Percentiles rank a stretch among this genome's conserved stretches.
Evolutionary conservation across 1,140 invertebrate genomes (phyloP).

Genomic region (Euura lappo): DNA sequence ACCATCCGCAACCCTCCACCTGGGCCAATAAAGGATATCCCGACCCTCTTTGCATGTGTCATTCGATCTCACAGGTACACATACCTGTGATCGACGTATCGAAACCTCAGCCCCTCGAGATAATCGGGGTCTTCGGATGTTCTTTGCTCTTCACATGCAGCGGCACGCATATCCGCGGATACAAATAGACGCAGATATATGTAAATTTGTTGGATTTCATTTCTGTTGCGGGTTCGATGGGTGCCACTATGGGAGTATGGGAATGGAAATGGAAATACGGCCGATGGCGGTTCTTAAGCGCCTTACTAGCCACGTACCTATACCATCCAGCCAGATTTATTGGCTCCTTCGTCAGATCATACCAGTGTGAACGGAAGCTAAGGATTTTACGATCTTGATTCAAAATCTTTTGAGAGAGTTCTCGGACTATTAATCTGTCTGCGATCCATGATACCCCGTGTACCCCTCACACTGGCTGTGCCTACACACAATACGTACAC

Average conservation of each 20-base stretch:
- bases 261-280: not conserved
- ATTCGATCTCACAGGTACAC: not conserved
- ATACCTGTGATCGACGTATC: not conserved
- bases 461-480: too few relatives aligned
- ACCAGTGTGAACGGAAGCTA: constrained; percentile 2
- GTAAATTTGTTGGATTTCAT: not conserved
- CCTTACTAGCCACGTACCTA: constrained; percentile 4
- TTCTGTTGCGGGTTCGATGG: constrained; percentile 5
- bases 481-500: not conserved
- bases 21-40: not conserved
- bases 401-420: not conserved
- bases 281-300: not conserved
- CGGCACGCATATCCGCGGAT: not conserved
- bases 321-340: not conserved
- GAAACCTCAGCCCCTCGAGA: not conserved
- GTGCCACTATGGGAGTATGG: not conserved
- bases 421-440: not conserved
- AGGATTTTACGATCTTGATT: constrained; percentile 7
- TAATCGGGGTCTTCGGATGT: not conserved
- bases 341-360: constrained; percentile 4
- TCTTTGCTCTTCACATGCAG: not conserved
- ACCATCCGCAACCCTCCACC: not conserved
- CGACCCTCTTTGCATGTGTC: not conserved
- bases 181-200: not conserved
- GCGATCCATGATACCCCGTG: not conserved